Conservation (phyloP, 2,888 invertebrate species). For the Limnephilus marmoratus region DNA sequence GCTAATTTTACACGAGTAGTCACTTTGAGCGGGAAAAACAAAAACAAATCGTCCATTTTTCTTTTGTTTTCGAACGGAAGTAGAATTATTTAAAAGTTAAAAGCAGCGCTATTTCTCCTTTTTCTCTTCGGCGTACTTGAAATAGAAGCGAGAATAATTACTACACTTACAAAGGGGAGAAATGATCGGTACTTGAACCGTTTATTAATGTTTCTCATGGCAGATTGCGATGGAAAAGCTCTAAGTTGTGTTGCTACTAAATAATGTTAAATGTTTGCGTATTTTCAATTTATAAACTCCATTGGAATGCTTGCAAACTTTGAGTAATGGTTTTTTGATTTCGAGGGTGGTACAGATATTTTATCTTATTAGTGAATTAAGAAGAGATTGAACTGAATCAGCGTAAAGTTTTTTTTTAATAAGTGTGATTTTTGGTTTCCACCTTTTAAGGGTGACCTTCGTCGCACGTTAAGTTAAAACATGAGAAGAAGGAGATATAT, state of each 20-base stretch:
- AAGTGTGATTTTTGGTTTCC: neutral
- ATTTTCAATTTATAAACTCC: too few relatives aligned
- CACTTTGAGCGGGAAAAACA: constrained; percentile 45
- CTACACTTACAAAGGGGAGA: constrained; percentile 1
- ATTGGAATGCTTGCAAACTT: too few relatives aligned
- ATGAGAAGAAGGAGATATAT: too few relatives aligned
- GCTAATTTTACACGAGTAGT: constrained; percentile 38
- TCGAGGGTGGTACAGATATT: too few relatives aligned
- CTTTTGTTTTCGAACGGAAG: constrained; percentile 23
- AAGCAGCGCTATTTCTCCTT: neutral
- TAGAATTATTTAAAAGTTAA: constrained; percentile 8
- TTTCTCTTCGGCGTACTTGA: neutral
- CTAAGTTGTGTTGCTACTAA: neutral
- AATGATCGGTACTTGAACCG: neutral
- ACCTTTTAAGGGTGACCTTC: too few relatives aligned
- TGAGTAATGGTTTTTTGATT: too few relatives aligned
- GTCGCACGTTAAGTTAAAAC: too few relatives aligned
- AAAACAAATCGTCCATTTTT: constrained; percentile 24
- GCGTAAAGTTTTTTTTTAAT: too few relatives aligned
- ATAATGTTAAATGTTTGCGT: too few relatives aligned
- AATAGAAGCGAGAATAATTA: constrained; percentile 36
- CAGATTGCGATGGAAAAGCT: neutral
- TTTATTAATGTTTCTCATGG: neutral
- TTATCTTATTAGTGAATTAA: too few relatives aligned
- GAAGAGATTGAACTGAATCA: neutral